phyloP scores from a whole-genome alignment of 2,888 invertebrate genomes.

The Drosophila robusta region DNA sequence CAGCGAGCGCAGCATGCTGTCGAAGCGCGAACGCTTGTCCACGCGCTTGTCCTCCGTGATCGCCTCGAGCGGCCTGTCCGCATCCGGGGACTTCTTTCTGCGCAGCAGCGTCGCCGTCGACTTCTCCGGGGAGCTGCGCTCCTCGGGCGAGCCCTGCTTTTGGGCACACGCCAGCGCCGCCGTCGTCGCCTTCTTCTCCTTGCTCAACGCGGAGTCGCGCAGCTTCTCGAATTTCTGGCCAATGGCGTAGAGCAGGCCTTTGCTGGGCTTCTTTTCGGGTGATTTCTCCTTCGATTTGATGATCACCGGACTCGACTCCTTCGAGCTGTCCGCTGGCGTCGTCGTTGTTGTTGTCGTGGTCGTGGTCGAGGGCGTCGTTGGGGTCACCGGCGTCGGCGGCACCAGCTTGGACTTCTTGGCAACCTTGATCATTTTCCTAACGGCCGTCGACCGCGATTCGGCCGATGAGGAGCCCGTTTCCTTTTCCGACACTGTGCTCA shows the following conservation, averaged over 20 bases:
- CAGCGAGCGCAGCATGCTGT: conserved; percentile 87
- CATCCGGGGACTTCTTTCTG: conserved; percentile 82
- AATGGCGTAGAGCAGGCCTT: conserved; percentile 89
- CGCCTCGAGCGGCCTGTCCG: conserved; percentile 35
- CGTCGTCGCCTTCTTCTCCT: conserved; percentile 80
- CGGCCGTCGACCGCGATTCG: conserved; percentile 64
- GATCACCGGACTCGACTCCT: conserved; percentile 78
- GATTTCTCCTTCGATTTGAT: conserved; percentile 82
- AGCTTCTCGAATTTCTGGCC: conserved; percentile 92
- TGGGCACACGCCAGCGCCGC: conserved; percentile 59
- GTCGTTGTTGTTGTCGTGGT: conserved; percentile 56
- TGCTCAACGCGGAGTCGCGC: conserved; percentile 86
- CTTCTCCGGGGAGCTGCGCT: conserved; percentile 56
- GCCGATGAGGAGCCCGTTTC: conserved; percentile 62
- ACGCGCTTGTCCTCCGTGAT: conserved; percentile 62
- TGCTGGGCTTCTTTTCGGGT: conserved; percentile 88
- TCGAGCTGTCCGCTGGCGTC: conserved; percentile 75
- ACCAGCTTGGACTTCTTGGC: conserved; percentile 80
- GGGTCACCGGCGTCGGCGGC: conserved; percentile 74
- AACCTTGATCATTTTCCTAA: conserved; percentile 75
- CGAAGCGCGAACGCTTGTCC: conserved; percentile 85
- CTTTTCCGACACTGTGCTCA: conserved; percentile 44
- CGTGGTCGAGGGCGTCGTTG: conserved; percentile 72
- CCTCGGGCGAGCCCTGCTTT: conserved; percentile 75
- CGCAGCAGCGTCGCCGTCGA: conserved; percentile 85